Base-by-base conservation (phyloP, 2,113 vertebrate species). In the Probosciger aterrimus region DNA sequence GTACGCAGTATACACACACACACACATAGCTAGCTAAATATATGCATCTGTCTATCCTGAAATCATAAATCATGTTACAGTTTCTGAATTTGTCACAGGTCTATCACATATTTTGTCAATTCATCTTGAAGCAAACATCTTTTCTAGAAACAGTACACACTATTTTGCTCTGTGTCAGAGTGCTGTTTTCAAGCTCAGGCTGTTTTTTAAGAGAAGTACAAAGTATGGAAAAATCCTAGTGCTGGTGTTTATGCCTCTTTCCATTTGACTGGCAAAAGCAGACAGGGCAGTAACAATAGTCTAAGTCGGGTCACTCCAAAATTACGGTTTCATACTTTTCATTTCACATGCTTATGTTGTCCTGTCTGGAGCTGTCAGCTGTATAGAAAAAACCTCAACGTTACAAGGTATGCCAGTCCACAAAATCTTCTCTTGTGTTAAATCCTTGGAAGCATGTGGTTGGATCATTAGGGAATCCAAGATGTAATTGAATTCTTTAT, bases 351-450 rank as follows among this genome's bases (percentile, higher is more conserved):
- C 5, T 78, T 28, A 7, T 68, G 7, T 35, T 74, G 23, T 67
- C 79, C 71, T 83, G 44, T 14, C 43, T 88, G 74, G 20, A 86
- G 25, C 64, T 63, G 15, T 63, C 53, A 68, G 4, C 39, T 43
- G 1, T 23, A 9, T 0, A 10, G 22, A 17, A 79, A n/a, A 71
- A 44, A 1, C 17, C 37, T n/a, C 3, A 23, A 18, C 33, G 9
- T 49, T 50, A 14, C 5, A 24, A 86, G 23, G 6, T 9, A 1
- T 0, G 0, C 28, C 7, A 17, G 27, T 28, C 68, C 31, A 49
- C 28, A 78, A 67, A 57, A 37, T 65, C 35, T 30, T n/a, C 8
- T 15, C 2, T 39, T 25, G 5, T 23, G 4, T 64, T 30, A 24
- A 80, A 49, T 60, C 30, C 37, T 55, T 57, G 43, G 50, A 63